Percentiles rank a stretch among this genome's conserved stretches.
phyloP scores from a whole-genome alignment of 2,888 invertebrate genomes.

The Nymphalis urticae region DNA sequence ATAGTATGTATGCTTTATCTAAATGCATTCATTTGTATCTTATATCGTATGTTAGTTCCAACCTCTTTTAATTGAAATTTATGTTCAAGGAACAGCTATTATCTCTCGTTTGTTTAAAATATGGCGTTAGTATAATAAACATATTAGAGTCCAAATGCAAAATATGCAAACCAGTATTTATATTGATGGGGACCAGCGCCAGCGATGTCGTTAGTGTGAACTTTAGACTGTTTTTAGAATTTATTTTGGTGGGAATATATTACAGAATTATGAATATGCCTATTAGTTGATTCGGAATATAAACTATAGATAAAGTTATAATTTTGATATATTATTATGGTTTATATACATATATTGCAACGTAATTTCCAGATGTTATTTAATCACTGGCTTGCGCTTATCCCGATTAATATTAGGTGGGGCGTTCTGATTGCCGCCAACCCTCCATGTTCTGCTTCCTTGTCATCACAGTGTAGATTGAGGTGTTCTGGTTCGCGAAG shows the following conservation, averaged over 20 bases:
- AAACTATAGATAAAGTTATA: no score
- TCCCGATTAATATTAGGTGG: no score
- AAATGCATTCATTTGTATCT: slow-evolving; percentile 12
- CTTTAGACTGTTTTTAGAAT: background rate
- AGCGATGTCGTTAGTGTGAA: background rate
- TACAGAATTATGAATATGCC: no score
- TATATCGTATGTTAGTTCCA: slow-evolving; percentile 9
- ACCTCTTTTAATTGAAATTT: slow-evolving; percentile 12
- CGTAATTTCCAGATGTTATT: no score
- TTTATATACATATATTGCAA: no score
- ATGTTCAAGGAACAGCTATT: slow-evolving; percentile 10
- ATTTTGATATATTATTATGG: no score
- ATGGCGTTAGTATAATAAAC: slow-evolving; percentile 14
- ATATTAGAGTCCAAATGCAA: slow-evolving; percentile 8
- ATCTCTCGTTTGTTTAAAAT: slow-evolving; percentile 13
- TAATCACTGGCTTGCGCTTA: no score
- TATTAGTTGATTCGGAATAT: no score
- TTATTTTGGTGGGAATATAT: background rate
- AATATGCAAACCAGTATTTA: slow-evolving; percentile 11
- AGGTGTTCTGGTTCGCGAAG: no score
- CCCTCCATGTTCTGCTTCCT: no score
- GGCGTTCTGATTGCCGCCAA: no score
- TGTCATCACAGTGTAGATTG: no score
- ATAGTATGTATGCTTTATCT: slow-evolving; percentile 8
- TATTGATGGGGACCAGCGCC: background rate